These are phyloP conservation scores for Caenorhabditis japonica DNA, from an alignment of 2,888 invertebrate species.

Conservation along the genomic window DNA sequence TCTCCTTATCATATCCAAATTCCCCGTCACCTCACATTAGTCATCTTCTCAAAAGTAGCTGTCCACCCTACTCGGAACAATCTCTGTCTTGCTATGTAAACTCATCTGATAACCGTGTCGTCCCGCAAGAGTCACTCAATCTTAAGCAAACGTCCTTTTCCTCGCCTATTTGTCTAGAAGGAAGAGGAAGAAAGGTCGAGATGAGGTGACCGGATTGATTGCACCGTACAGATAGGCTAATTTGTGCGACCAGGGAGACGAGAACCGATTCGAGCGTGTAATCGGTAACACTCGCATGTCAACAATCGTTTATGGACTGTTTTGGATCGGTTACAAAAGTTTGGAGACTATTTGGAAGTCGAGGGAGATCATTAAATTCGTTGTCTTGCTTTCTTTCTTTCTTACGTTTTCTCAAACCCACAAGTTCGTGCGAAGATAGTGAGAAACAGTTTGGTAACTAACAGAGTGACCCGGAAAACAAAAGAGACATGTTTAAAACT, in stretches of 20 bases:
- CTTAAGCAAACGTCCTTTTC: conserved; percentile 37
- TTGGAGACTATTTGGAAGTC: too few relatives aligned
- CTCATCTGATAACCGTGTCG: conserved; percentile 48
- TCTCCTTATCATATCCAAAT: neutral
- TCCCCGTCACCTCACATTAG: conserved; percentile 8
- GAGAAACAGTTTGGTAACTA: neutral
- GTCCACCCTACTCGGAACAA: conserved; percentile 4
- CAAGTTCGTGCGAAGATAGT: neutral
- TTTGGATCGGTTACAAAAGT: conserved; percentile 12
- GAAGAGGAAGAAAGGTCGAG: conserved; percentile 16
- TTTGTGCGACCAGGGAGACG: conserved; percentile 19
- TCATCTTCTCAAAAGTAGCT: conserved; percentile 14
- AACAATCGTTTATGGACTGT: conserved; percentile 26
- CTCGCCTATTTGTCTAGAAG: conserved; percentile 31
- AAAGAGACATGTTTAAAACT: conserved; percentile 10
- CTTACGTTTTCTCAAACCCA: too few relatives aligned
- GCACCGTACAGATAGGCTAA: conserved; percentile 44
- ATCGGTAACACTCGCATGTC: conserved; percentile 51
- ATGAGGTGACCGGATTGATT: conserved; percentile 39
- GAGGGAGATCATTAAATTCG: neutral
- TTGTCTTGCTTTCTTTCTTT: too few relatives aligned
- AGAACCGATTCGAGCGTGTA: conserved; percentile 43
- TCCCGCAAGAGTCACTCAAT: conserved; percentile 38
- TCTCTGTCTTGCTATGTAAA: conserved; percentile 23
- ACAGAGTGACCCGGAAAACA: too few relatives aligned